Base-by-base conservation (phyloP, 2,888 invertebrate species). In the Timema podura region DNA sequence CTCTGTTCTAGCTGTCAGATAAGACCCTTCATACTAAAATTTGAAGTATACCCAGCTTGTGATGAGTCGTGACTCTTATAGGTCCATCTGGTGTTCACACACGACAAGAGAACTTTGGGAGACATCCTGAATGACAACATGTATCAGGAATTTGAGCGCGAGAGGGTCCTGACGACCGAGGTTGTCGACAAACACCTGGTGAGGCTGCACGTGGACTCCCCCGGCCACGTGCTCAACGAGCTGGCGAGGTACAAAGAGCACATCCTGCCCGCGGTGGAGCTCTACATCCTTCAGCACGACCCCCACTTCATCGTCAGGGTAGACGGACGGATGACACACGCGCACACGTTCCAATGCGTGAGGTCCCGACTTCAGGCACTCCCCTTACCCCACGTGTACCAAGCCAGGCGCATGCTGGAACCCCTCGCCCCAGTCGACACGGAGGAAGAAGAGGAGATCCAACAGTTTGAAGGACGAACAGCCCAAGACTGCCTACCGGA, bases 171-270 rank as follows among this genome's bases (percentile, higher is more conserved):
- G 30, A 30, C 30, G 30, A 30, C 2, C 3, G 3, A 3, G 30
- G 30, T 30, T 30, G 30, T 30, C 30, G 30, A 30, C 16, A 61
- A 16, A 13, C 61, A 61, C 61, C 61, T 61, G 61, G 61, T 61
- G 30, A 30, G 61, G 11, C n/a, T 61, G 61, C 44, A 30, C 5
- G 6, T 6, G 11, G n/a, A 61, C 61, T 61, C 45, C n/a, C 44
- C 61, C 11, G 11, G 45, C 5, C 30, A n/a, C 11, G 61, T 61
- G 13, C 11, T 61, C 30, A 44, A 6, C 6, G 61, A 61, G 44
- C n/a, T 61, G 9, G 30, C 61, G 45, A 11, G 10, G 11, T 61
- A 61, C 61, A 61, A 44, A 13, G 44, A 9, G 2, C 9, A 44
- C 45, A 6, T 61, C 30, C 61, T 44, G 44, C 61, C 61, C 44